Evolutionary conservation across 64 coral and sea anemone genomes (phyloP).

Genomic region (Cladopsammia gracilis): DNA sequence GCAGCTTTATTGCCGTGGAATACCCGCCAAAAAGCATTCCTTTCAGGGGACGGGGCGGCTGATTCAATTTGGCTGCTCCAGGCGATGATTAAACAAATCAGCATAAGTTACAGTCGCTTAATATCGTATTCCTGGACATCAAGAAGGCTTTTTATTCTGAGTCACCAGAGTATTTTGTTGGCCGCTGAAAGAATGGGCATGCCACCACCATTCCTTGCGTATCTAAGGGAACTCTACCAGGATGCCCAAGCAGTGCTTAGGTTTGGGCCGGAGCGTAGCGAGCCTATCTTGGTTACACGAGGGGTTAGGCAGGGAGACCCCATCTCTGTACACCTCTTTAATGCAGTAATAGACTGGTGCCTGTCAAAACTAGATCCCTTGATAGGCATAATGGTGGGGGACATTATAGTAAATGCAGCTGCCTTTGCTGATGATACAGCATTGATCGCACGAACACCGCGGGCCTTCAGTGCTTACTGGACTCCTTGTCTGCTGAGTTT

Average conservation of each 20-base stretch:
- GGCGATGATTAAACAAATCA: constrained; percentile 7
- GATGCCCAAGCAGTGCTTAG: background rate
- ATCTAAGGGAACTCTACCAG: constrained; percentile 4
- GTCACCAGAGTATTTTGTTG: constrained; percentile 15
- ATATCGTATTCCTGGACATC: background rate
- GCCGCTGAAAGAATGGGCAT: background rate
- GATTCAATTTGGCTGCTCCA: background rate
- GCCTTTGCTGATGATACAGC: constrained; percentile 15
- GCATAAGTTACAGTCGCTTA: background rate
- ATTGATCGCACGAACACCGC: background rate
- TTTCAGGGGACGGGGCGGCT: background rate
- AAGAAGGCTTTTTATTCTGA: constrained; percentile 29
- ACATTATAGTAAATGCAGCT: background rate
- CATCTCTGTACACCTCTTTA: constrained; percentile 1
- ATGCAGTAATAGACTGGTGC: background rate
- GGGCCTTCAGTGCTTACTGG: background rate
- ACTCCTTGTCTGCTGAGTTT: background rate
- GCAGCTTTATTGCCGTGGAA: background rate
- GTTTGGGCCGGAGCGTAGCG: background rate
- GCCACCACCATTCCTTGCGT: background rate
- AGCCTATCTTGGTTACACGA: background rate
- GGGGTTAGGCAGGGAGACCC: constrained; percentile 50
- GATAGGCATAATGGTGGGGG: background rate
- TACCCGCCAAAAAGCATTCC: constrained; percentile 5
- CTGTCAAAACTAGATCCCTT: background rate